phyloP scores from a whole-genome alignment of 2,797 vertebrate species.

The Myotis planiceps region DNA sequence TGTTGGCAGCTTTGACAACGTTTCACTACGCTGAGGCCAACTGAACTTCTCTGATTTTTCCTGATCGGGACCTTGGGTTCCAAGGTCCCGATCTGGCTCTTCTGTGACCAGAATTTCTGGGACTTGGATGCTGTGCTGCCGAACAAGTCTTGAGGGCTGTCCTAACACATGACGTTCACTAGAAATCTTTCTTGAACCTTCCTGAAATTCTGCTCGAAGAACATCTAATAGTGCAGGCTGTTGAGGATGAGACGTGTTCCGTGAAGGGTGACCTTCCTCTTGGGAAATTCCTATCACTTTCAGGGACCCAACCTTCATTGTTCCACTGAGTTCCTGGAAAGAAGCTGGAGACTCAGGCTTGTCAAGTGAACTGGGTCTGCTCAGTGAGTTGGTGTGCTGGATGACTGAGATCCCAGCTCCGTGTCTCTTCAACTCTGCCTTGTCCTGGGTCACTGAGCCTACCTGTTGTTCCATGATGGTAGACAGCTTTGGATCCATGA shows the following conservation, averaged over 20 bases:
- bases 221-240: slow-evolving; percentile 82
- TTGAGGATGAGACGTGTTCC: slow-evolving; percentile 82
- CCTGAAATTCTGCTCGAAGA: slow-evolving; percentile 84
- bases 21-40: slow-evolving; percentile 98
- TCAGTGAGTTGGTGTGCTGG: slow-evolving; percentile 97
- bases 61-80: slow-evolving; percentile 89
- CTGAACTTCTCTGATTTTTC: slow-evolving; percentile 95
- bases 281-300: slow-evolving; percentile 78
- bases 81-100: slow-evolving; percentile 95
- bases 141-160: slow-evolving; percentile 93
- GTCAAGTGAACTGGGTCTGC: slow-evolving; percentile 95
- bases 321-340: slow-evolving; percentile 87
- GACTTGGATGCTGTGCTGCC: slow-evolving; percentile 98
- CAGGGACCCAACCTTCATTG: slow-evolving; percentile 85
- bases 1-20: slow-evolving; percentile 95
- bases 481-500: slow-evolving; percentile 88
- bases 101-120: slow-evolving; percentile 99
- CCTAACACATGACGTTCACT: slow-evolving; percentile 85
- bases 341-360: slow-evolving; percentile 91
- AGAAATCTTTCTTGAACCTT: slow-evolving; percentile 77
- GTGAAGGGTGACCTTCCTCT: slow-evolving; percentile 82
- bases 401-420: slow-evolving; percentile 98
- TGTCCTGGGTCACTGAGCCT: slow-evolving; percentile 86
- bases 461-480: slow-evolving; percentile 90
- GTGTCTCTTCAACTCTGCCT: slow-evolving; percentile 93